Percentiles rank a stretch among this genome's conserved stretches.
These are phyloP conservation scores for Drosophila navojoa DNA, from an alignment of 1,140 invertebrate genomes.

Conservation along the genomic window DNA sequence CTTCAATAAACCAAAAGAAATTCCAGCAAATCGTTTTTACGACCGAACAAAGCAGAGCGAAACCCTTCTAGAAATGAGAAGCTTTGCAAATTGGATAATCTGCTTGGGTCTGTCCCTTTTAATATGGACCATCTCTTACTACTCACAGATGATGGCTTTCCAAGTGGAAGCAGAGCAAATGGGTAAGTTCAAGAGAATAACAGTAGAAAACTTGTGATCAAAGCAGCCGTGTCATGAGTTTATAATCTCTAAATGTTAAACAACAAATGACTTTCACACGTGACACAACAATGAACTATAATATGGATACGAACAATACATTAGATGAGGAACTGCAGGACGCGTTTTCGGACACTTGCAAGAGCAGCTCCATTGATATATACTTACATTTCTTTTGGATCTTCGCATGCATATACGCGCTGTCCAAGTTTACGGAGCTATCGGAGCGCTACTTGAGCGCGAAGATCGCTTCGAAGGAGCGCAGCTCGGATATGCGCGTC, in stretches of 20 bases:
- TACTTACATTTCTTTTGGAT: slow-evolving; percentile 67
- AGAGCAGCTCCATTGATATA: slow-evolving; percentile 29
- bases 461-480: slow-evolving; percentile 33
- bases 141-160: not conserved
- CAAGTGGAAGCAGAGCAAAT: not conserved
- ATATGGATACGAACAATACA: slow-evolving; percentile 36
- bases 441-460: slow-evolving; percentile 47
- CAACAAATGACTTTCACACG: slow-evolving; percentile 1
- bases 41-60: no score
- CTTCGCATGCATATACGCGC: slow-evolving; percentile 53
- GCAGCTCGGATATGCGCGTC: slow-evolving; percentile 35
- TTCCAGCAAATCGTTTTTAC: not conserved
- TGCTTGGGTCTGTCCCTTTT: slow-evolving; percentile 11
- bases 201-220: not conserved
- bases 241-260: not conserved
- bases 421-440: slow-evolving; percentile 54
- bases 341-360: slow-evolving; percentile 2
- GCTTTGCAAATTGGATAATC: slow-evolving; percentile 10
- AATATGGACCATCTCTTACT: slow-evolving; percentile 24
- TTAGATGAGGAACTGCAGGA: slow-evolving; percentile 33
- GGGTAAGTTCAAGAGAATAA: slow-evolving; percentile 9
- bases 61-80: slow-evolving; percentile 1
- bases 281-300: slow-evolving; percentile 13
- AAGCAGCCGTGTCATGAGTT: slow-evolving; percentile 9
- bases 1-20: slow-evolving; percentile 3